phyloP scores from a whole-genome alignment of 2,888 invertebrate genomes.

The Epiblema foenella region DNA sequence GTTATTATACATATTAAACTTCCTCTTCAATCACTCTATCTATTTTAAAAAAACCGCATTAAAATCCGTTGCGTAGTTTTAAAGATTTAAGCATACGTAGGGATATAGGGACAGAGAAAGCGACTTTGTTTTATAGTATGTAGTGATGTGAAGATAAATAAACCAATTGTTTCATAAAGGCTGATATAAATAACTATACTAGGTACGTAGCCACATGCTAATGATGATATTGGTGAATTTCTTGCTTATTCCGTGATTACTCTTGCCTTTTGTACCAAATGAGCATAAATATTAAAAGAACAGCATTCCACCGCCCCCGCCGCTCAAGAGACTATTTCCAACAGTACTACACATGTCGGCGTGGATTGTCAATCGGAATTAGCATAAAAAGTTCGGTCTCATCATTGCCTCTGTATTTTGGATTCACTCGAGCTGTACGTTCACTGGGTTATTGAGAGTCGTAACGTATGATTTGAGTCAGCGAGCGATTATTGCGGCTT shows the following conservation, averaged over 20 bases:
- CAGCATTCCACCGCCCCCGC: constrained; percentile 27
- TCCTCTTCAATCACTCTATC: too few species aligned
- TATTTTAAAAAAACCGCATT: too few species aligned
- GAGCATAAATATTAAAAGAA: constrained; percentile 22
- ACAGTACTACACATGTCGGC: constrained; percentile 33
- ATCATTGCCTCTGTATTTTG: constrained; percentile 38
- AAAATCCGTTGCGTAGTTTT: too few species aligned
- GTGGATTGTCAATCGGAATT: constrained; percentile 38
- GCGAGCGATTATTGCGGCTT: too few species aligned
- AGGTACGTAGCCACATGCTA: neutral
- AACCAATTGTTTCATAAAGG: too few species aligned
- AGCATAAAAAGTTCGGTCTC: constrained; percentile 30
- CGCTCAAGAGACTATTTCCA: constrained; percentile 20
- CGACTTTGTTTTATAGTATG: too few species aligned
- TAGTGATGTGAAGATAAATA: too few species aligned
- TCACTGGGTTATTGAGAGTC: neutral
- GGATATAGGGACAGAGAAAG: too few species aligned
- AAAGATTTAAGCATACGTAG: too few species aligned
- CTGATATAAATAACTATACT: too few species aligned
- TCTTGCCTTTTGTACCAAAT: constrained; percentile 1
- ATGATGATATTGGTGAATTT: neutral
- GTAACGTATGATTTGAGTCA: neutral
- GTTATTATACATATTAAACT: too few species aligned
- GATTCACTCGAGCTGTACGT: constrained; percentile 10
- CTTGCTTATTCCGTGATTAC: neutral